Evolutionary conservation across 2,113 vertebrate genomes (phyloP).

Genomic region (Solenodon paradoxus): DNA sequence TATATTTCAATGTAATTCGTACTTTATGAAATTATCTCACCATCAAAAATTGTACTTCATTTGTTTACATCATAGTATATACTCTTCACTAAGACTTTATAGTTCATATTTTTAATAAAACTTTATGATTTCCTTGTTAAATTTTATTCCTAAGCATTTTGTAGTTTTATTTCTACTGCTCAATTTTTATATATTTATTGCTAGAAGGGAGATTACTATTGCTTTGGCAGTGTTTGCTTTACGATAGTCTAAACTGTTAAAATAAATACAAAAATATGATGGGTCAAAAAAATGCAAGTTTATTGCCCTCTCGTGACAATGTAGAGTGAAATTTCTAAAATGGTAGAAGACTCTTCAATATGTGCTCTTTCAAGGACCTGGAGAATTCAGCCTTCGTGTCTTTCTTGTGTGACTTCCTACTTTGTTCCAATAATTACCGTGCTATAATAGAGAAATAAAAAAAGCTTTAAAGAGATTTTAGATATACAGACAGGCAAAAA

Average conservation of each 20-base stretch:
- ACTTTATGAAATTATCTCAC: not conserved
- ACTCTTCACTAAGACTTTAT: not conserved
- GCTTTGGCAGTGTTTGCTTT: not conserved
- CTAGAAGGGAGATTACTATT: not conserved
- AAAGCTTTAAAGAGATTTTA: not conserved
- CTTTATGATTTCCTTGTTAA: not conserved
- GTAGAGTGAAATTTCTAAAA: not conserved
- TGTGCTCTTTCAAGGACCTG: not conserved
- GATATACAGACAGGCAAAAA: not conserved
- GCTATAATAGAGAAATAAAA: not conserved
- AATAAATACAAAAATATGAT: not conserved
- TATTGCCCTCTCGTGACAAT: not conserved
- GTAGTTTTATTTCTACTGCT: not conserved
- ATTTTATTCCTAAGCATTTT: not conserved
- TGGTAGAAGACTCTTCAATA: not conserved
- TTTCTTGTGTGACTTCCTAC: not conserved
- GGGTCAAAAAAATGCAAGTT: not conserved
- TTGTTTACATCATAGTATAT: slow-evolving; percentile 2
- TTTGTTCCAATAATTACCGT: not conserved
- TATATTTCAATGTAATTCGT: not conserved
- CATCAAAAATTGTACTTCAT: not conserved
- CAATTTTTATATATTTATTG: not conserved
- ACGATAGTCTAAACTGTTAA: not conserved
- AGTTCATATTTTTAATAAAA: not conserved
- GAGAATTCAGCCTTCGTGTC: not conserved